A percentile compares a stretch with the other conserved stretches of the same genome.
Conservation (phyloP, 2,113 vertebrate genomes). For the Carassius auratus region DNA sequence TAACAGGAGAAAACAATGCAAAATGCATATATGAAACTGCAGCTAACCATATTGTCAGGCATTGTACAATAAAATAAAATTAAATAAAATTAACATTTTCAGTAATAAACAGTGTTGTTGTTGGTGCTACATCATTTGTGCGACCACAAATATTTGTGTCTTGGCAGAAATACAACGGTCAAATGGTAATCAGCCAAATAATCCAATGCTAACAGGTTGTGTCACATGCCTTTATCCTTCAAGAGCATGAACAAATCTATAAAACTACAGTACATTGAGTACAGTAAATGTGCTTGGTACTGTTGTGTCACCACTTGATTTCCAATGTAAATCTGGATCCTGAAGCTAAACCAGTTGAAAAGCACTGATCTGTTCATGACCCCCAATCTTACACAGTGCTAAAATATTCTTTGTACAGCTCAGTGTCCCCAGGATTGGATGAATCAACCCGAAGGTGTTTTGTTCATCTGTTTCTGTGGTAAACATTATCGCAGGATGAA, state of each 20-base stretch:
- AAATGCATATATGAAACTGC: neutral
- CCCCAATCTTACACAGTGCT: neutral
- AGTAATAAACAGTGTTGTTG: neutral
- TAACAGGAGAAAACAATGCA: neutral
- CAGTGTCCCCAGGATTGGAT: neutral
- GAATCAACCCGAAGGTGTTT: neutral
- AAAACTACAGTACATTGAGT: neutral
- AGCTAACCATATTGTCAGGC: neutral
- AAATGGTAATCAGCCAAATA: neutral
- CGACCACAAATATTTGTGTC: neutral
- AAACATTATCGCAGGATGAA: slow-evolving; percentile 28
- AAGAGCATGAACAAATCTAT: neutral
- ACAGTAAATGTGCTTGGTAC: neutral
- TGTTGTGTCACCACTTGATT: neutral
- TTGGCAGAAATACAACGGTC: neutral
- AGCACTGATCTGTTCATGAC: neutral
- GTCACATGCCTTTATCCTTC: neutral
- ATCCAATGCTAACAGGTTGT: neutral
- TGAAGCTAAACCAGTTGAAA: neutral
- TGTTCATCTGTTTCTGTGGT: slow-evolving; percentile 18
- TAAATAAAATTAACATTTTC: neutral
- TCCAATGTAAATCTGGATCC: neutral
- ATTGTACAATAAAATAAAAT: neutral
- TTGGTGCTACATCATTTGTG: neutral
- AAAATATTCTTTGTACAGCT: slow-evolving; percentile 12